Percentiles rank a stretch among this genome's conserved stretches.
These are phyloP conservation scores for Apteryx owenii DNA, from an alignment of 2,113 vertebrate species.

Conservation along the genomic window DNA sequence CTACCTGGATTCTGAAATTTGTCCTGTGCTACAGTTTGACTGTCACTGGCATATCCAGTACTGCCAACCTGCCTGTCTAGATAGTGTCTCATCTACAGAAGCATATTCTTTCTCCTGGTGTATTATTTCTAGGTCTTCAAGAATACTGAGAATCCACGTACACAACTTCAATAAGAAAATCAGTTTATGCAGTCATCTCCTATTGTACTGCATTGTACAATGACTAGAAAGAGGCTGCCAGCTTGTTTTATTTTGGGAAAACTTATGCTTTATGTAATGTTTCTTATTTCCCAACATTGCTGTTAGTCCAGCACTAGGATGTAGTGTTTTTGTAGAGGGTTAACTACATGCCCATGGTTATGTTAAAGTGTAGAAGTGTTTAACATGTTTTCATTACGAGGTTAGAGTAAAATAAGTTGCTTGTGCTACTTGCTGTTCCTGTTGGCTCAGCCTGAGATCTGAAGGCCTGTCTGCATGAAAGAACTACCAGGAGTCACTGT, in stretches of 20 bases:
- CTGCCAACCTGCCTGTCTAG: neutral
- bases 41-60: neutral
- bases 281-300: neutral
- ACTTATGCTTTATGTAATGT: neutral
- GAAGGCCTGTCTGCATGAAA: neutral
- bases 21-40: neutral
- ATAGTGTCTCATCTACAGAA: neutral
- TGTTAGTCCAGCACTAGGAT: neutral
- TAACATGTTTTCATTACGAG: neutral
- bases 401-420: neutral
- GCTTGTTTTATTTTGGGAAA: neutral
- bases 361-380: neutral
- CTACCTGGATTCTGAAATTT: neutral
- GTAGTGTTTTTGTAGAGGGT: neutral
- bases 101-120: neutral
- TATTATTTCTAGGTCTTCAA: neutral
- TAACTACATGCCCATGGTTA: neutral
- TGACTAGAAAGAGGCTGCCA: neutral
- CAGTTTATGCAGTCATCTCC: neutral
- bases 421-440: neutral
- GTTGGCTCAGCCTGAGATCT: neutral
- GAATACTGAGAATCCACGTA: neutral
- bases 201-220: neutral
- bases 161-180: neutral
- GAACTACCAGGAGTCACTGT: neutral